Base-by-base conservation (phyloP, 2,797 vertebrate genomes). In the Pseudochromis fuscus region DNA sequence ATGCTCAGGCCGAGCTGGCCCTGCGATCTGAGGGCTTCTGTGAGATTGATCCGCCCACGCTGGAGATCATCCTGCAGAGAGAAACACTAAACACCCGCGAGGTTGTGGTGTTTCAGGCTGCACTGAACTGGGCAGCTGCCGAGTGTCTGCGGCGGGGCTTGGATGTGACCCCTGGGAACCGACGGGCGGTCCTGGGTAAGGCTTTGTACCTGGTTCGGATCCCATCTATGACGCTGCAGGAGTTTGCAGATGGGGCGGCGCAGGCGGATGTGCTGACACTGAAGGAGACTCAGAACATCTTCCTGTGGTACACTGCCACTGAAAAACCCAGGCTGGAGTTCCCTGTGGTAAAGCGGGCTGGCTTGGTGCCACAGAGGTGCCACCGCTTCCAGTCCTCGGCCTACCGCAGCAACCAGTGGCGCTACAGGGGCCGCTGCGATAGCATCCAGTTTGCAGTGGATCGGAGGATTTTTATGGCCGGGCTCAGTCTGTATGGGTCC, bases 401-500 rank as follows among this genome's bases (percentile, higher is more conserved):
- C 0, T 97, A 97, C 72, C 95, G 97, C 64, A 96, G 96, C 92
- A 98, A 98, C 87, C 97, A 98, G 90, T 98, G 96, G 96, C 88
- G 96, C 67, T 98, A 97, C 89, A 92, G 96, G 1, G 97, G 97
- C 0, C 96, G 97, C 38, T 97, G 96, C 0, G 97, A 98, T 92
- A 97, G 96, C 87, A 98, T 98, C 91, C 97, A 97, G 92, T 98
- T 98, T 18, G 95, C 95, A 0, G 96, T 95, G 46, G 97, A 98
- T 87, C 94, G 95, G 60, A 90, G 97, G 77, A 93, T 98, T 83
- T 98, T 98, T 72, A 90, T 98, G 2, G 96, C 95, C 0, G 97
- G 97, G 45, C 93, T 98, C 5, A 94, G 97, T 30, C 78, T 98
- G 37, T 98, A 98, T 0, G 97, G 97, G 30, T 96, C 96, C 0